A percentile compares a stretch with the other conserved stretches of the same genome.
These are phyloP conservation scores for Sciurus niger DNA, from an alignment of 2,113 vertebrate species.

Conservation along the genomic window DNA sequence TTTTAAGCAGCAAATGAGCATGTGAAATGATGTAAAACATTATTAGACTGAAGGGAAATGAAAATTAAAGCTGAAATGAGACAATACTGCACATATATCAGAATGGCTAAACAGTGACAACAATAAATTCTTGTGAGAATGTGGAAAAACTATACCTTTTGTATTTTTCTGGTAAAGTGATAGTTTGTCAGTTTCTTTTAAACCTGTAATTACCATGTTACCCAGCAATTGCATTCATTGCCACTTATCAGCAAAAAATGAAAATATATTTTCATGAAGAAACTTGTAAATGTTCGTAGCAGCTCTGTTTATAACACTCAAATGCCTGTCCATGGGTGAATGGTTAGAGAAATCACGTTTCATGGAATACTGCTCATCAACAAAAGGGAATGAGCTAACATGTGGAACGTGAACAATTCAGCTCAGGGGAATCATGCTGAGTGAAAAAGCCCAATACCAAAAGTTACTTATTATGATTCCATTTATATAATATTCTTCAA, in stretches of 20 bases:
- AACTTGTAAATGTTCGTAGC: background rate
- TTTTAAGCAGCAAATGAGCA: background rate
- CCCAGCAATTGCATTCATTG: background rate
- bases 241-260: constrained; percentile 15
- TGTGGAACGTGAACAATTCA: background rate
- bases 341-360: background rate
- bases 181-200: background rate
- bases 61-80: constrained; percentile 20
- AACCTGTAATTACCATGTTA: background rate
- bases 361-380: background rate
- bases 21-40: background rate
- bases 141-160: background rate
- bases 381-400: background rate
- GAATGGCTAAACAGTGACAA: background rate
- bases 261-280: background rate
- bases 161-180: background rate
- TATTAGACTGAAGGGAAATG: background rate
- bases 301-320: background rate
- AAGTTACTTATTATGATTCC: background rate
- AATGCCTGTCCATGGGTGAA: background rate
- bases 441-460: background rate
- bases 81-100: background rate
- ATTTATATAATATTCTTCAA: background rate
- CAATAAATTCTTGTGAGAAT: background rate
- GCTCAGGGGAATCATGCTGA: background rate